A percentile compares a stretch with the other conserved stretches of the same genome.
Evolutionary conservation across 2,797 vertebrate species (phyloP).

Genomic region (Betta splendens): DNA sequence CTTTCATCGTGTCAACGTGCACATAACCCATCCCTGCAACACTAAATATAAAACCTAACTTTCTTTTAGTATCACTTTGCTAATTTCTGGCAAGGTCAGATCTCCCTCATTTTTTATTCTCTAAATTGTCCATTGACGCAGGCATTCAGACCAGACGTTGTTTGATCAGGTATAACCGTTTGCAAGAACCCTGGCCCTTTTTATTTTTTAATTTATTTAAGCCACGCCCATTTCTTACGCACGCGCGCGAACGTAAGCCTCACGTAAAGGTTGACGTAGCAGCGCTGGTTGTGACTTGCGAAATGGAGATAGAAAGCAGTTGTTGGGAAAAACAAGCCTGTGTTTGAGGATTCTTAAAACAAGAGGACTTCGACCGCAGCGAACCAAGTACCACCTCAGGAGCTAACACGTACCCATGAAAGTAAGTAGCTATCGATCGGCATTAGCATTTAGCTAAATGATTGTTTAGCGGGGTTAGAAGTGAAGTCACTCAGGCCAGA

Average conservation of each 20-base stretch:
- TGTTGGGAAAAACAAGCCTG: background rate
- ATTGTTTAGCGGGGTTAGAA: constrained; percentile 9
- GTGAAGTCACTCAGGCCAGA: constrained; percentile 3
- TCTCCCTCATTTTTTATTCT: too few relatives aligned
- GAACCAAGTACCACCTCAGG: fast-evolving
- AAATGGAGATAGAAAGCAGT: constrained; percentile 53
- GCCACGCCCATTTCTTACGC: background rate
- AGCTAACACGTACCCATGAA: constrained; percentile 15
- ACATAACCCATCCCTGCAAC: too few relatives aligned
- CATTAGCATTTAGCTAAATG: constrained; percentile 14
- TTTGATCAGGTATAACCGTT: too few relatives aligned
- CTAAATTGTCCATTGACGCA: too few relatives aligned
- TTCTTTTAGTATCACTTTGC: too few relatives aligned
- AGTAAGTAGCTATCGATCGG: constrained; percentile 43
- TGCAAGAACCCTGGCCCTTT: too few relatives aligned
- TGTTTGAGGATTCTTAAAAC: background rate
- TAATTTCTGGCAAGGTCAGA: too few relatives aligned
- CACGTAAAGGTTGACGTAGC: constrained; percentile 23
- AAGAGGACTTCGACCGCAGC: background rate
- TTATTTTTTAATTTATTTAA: background rate
- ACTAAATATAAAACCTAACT: too few relatives aligned
- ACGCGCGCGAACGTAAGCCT: background rate
- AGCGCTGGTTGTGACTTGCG: constrained; percentile 59
- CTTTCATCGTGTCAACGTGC: too few relatives aligned
- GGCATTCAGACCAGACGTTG: too few relatives aligned